Conservation (phyloP, 2,888 invertebrate species). For the Mesodorylaimus sp. region DNA sequence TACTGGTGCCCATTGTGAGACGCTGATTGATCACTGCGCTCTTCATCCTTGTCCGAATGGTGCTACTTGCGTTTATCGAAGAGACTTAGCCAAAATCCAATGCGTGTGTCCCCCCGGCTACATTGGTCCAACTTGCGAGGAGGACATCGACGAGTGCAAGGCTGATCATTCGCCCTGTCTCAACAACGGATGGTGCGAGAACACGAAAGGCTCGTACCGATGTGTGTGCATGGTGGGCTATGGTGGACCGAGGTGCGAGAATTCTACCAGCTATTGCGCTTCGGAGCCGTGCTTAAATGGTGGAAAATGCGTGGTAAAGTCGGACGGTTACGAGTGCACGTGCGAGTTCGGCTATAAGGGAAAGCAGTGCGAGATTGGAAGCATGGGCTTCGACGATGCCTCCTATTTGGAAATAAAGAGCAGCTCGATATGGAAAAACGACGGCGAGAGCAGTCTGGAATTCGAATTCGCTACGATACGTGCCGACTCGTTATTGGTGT, state of each 20-base stretch:
- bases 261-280: conserved; percentile 61
- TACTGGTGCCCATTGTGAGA: conserved; percentile 54
- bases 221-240: conserved; percentile 78
- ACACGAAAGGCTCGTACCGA: conserved; percentile 68
- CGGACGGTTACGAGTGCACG: conserved; percentile 53
- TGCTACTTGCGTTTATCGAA: conserved; percentile 28
- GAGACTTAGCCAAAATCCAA: conserved; percentile 52
- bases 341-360: conserved; percentile 71
- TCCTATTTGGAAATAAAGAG: conserved; percentile 74
- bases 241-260: conserved; percentile 72
- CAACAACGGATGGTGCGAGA: conserved; percentile 75
- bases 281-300: conserved; percentile 81
- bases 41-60: conserved; percentile 43
- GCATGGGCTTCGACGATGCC: conserved; percentile 67
- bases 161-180: conserved; percentile 46
- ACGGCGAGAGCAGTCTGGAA: conserved; percentile 43
- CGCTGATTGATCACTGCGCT: conserved; percentile 42
- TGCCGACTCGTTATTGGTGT: conserved; percentile 58
- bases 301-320: conserved; percentile 46
- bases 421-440: conserved; percentile 67
- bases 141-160: conserved; percentile 37
- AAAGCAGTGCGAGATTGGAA: conserved; percentile 69
- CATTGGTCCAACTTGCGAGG: conserved; percentile 64
- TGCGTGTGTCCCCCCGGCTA: conserved; percentile 58
- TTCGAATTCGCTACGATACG: conserved; percentile 72